phyloP scores from a whole-genome alignment of 2,797 vertebrate genomes.

The Oreochromis grahami region DNA sequence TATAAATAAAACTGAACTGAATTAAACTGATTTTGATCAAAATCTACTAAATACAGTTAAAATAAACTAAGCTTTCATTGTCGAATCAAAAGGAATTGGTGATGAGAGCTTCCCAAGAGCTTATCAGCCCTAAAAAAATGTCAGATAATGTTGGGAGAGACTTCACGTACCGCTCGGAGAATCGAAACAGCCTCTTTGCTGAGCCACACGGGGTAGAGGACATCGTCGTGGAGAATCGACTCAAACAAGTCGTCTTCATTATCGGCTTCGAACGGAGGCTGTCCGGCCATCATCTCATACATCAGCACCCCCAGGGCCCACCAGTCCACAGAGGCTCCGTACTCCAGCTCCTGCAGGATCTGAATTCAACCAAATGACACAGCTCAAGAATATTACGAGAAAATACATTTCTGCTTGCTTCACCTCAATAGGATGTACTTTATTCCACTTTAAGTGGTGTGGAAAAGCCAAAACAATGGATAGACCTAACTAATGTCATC shows the following conservation, averaged over 20 bases:
- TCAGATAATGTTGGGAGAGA: background rate
- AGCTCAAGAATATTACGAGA: background rate
- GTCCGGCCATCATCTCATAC: conserved; percentile 99
- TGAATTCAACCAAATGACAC: conserved; percentile 34
- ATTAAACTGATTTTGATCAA: background rate
- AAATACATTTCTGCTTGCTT: background rate
- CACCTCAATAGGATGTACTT: background rate
- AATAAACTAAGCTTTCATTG: background rate
- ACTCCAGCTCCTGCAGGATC: conserved; percentile 97
- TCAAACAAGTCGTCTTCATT: conserved; percentile 98
- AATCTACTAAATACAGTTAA: background rate
- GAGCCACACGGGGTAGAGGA: conserved; percentile 97
- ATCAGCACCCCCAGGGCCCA: conserved; percentile 97
- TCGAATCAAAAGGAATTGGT: background rate
- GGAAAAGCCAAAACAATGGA: background rate
- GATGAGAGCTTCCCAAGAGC: background rate
- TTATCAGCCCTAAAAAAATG: background rate
- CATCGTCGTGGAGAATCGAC: conserved; percentile 95
- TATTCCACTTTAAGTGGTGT: background rate
- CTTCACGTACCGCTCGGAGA: conserved; percentile 86
- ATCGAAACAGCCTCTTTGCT: conserved; percentile 98
- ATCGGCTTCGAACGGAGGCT: conserved; percentile 95
- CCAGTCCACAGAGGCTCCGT: conserved; percentile 95
- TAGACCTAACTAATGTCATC: background rate
- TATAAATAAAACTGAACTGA: background rate